Evolutionary conservation across 2,797 vertebrate species (phyloP).

Genomic region (Macropus fuliginosus): DNA sequence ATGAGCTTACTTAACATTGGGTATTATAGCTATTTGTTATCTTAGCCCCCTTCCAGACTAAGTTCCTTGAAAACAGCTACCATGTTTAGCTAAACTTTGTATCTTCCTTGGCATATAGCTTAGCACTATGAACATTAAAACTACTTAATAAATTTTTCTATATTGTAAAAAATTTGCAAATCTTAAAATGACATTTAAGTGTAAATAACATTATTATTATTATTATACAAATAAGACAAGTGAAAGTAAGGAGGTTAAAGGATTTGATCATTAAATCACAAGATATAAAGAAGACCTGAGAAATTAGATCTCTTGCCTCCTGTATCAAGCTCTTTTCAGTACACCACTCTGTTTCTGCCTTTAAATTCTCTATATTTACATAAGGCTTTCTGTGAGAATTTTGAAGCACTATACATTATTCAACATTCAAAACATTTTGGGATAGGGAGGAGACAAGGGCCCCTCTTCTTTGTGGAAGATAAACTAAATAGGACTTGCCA

Average conservation of each 20-base stretch:
- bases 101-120: not conserved
- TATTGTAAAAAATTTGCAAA: not conserved
- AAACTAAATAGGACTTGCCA: not conserved
- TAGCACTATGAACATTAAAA: not conserved
- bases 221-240: not conserved
- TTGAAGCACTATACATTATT: not conserved
- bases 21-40: not conserved
- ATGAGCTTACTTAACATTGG: not conserved
- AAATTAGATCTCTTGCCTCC: not conserved
- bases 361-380: constrained; percentile 3
- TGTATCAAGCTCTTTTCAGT: not conserved
- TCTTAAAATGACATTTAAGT: not conserved
- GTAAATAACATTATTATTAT: not conserved
- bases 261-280: not conserved
- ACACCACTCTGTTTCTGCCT: not conserved
- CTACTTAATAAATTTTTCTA: not conserved
- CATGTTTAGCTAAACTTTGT: not conserved
- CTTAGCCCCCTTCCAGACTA: not conserved
- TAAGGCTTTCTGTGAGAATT: not conserved
- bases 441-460: not conserved
- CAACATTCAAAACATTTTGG: constrained; percentile 13
- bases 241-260: not conserved
- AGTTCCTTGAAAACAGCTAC: not conserved
- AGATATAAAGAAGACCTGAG: not conserved
- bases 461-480: not conserved